Base-by-base conservation (phyloP, 2,888 invertebrate species). In the Leucoma salicis region DNA sequence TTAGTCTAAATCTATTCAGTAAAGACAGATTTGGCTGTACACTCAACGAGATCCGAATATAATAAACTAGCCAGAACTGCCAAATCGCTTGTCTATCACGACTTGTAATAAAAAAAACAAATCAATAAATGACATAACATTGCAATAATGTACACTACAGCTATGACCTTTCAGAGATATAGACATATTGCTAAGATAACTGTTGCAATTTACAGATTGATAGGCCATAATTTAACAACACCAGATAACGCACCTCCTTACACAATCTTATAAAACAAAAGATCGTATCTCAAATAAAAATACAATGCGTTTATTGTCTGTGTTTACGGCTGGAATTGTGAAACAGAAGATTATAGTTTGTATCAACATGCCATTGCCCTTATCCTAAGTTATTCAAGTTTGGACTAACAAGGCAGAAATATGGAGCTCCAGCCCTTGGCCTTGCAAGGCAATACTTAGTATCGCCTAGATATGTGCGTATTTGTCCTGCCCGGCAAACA, bases 201-300 rank as follows among this genome's bases (percentile, higher is more conserved):
- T 29, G 42, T 16, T 14, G 32, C 45, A 42, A 41, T 35, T 40
- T 33, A 46, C 14, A 43, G 13, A 41, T 47, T 52, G 53, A 56
- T 51, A 49, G 60, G 50, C 52, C 25, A 41, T 13, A 37, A 46
- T 60, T 59, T 35, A 37, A 39, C 32, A 50, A 57, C 4, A 12
- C 13, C 15, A 53, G 44, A 57, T 60, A 59, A 29, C 12, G 16
- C 46, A 43, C 48, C 49, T 37, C 10, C 12, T 57, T 49, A 37
- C 45, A 12, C 53, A 57, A 60, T 46, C 34, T 18, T 41, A 37
- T 42, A 55, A 53, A 60, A 60, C 57, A 54, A 50, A 43, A 49
- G 55, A 55, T 60, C 38, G 8, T 37, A 60, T 57, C 61, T 16
- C 31, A 21, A 15, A 39, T 14, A 32, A 36, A 46, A 39, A 31